Percentiles rank a stretch among this genome's conserved stretches.
Evolutionary conservation across 2,113 vertebrate species (phyloP).

Genomic region (Ciconia stormi): DNA sequence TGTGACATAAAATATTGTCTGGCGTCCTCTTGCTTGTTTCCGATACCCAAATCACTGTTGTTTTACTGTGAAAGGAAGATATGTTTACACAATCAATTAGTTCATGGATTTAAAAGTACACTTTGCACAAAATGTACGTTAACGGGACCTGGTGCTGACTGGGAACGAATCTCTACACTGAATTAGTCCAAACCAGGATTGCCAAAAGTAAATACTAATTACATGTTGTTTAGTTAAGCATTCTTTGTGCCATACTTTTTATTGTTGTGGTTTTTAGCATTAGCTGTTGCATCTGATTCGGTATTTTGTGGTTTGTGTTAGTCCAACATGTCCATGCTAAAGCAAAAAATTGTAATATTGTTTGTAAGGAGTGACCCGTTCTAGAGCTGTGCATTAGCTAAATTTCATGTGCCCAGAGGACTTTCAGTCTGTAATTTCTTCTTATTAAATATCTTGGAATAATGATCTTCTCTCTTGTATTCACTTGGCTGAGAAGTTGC

Average conservation of each 20-base stretch:
- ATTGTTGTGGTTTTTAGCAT: neutral
- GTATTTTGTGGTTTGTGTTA: neutral
- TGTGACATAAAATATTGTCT: neutral
- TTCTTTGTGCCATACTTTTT: neutral
- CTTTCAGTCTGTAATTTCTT: slow-evolving; percentile 1
- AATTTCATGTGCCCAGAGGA: neutral
- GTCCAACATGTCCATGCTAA: neutral
- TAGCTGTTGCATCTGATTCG: neutral
- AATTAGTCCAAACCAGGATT: neutral
- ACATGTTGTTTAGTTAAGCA: neutral
- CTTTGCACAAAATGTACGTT: neutral
- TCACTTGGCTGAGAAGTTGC: neutral
- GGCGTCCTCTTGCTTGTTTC: neutral
- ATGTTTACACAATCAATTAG: neutral
- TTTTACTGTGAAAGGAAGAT: neutral
- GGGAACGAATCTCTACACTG: neutral
- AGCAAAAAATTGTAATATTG: neutral
- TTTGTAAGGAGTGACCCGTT: neutral
- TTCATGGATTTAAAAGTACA: neutral
- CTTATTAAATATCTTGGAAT: slow-evolving; percentile 47
- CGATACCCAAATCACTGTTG: neutral
- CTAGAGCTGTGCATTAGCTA: neutral
- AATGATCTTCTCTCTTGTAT: neutral
- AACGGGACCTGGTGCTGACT: neutral
- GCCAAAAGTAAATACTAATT: neutral